Conservation (phyloP, 1,140 invertebrate species). For the Tetranychus cinnabarinus region DNA sequence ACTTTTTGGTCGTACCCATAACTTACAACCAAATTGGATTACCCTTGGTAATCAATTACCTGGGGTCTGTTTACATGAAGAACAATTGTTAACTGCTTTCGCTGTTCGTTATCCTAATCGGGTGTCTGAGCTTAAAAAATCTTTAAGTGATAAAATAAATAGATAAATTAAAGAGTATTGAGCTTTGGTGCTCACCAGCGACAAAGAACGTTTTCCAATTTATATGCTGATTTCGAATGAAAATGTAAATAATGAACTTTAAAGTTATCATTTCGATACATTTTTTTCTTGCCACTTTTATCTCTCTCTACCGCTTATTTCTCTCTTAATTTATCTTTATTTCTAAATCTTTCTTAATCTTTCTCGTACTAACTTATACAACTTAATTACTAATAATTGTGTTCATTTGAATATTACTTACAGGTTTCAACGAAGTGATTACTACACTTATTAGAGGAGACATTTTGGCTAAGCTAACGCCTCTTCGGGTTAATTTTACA, state of each 20-base stretch:
- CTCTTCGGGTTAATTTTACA: no score
- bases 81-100: conserved; percentile 65
- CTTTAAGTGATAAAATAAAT: neutral
- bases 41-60: conserved; percentile 84
- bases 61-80: conserved; percentile 77
- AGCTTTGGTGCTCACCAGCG: neutral
- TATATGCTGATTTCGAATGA: neutral
- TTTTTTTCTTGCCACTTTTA: neutral
- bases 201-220: neutral
- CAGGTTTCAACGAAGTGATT: no score
- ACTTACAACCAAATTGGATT: conserved; percentile 96
- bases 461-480: no score
- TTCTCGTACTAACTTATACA: no score
- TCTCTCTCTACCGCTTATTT: neutral
- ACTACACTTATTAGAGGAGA: no score
- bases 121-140: neutral
- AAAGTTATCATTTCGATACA: neutral
- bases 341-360: no score
- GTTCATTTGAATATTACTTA: no score
- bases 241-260: neutral
- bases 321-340: neutral
- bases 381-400: no score
- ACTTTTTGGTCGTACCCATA: conserved; percentile 86
- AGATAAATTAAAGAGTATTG: neutral
- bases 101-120: conserved; percentile 20